phyloP scores from a whole-genome alignment of 2,113 vertebrate genomes.

The Petaurus breviceps region DNA sequence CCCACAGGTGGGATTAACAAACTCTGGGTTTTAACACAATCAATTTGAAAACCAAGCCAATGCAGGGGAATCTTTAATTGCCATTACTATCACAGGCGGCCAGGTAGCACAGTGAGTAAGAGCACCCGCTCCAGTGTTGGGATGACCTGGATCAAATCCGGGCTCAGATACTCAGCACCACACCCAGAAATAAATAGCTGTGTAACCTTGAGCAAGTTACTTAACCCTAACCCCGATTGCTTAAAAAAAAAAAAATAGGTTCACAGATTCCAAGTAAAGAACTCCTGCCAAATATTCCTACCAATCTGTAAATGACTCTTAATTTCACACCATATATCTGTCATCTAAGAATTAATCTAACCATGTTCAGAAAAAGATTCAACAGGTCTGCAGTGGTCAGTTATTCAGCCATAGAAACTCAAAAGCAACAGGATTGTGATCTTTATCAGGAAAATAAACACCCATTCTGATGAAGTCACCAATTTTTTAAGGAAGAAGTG shows the following conservation, averaged over 20 bases:
- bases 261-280: neutral
- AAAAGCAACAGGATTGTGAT: neutral
- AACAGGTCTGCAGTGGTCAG: neutral
- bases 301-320: neutral
- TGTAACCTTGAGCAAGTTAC: too few relatives aligned
- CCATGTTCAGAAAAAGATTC: neutral
- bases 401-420: neutral
- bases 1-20: too few relatives aligned
- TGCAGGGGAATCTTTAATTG: too few relatives aligned
- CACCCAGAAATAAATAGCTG: too few relatives aligned
- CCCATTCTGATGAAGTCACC: neutral
- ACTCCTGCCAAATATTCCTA: neutral
- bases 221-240: too few relatives aligned
- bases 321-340: neutral
- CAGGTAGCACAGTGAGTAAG: too few relatives aligned
- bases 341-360: neutral
- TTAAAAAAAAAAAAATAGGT: neutral
- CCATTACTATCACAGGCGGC: too few relatives aligned
- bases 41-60: too few relatives aligned
- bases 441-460: neutral
- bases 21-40: too few relatives aligned
- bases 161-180: too few relatives aligned
- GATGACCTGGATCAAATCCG: too few relatives aligned
- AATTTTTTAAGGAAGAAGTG: neutral
- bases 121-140: too few relatives aligned